Evolutionary conservation across 2,797 vertebrate genomes (phyloP).

Genomic region (Darevskia mixta): DNA sequence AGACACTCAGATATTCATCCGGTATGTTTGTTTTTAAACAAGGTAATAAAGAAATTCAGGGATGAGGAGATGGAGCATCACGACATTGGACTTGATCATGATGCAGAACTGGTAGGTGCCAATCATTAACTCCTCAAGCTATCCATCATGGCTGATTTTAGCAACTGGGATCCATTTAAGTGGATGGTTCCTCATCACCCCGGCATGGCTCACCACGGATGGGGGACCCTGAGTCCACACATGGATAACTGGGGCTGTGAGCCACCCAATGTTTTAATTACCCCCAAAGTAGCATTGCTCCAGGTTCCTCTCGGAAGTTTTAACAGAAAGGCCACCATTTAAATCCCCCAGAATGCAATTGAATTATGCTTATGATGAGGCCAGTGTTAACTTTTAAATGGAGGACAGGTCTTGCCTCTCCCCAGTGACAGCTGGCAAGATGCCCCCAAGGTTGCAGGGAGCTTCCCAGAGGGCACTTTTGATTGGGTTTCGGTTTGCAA

Average conservation of each 20-base stretch:
- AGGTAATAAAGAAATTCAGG: constrained; percentile 94
- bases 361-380: no score
- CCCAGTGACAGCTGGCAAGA: not conserved
- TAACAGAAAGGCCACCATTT: not conserved
- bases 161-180: not conserved
- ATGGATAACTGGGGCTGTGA: not conserved
- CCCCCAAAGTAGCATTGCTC: not conserved
- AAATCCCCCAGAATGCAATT: not conserved
- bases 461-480: not conserved
- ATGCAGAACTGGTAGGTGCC: constrained; percentile 88
- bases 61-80: constrained; percentile 97
- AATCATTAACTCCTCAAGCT: rapidly evolving
- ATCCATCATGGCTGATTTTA: not conserved
- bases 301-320: not conserved
- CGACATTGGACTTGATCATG: constrained; percentile 89
- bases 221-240: no score
- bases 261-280: not conserved
- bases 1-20: not conserved
- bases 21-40: not conserved
- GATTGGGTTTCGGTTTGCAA: not conserved
- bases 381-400: not conserved
- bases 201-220: not conserved
- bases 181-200: not conserved
- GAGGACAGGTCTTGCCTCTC: not conserved
- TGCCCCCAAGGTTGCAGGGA: not conserved